These are phyloP conservation scores for Periplaneta americana DNA, from an alignment of 1,140 invertebrate genomes.

Conservation along the genomic window DNA sequence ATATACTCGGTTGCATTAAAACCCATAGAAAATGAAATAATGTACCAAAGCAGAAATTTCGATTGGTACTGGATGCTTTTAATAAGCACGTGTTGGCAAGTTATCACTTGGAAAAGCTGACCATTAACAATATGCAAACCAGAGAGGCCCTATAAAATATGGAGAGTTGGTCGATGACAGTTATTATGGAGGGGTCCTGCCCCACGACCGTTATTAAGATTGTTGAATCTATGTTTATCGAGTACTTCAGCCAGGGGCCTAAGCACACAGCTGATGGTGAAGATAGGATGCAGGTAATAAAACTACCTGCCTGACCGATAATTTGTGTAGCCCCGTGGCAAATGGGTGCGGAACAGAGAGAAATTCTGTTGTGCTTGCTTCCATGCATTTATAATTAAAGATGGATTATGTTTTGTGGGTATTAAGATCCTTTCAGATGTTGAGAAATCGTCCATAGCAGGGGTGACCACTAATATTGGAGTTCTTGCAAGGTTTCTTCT, in stretches of 20 bases:
- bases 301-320: background rate
- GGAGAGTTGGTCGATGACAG: background rate
- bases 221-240: too few species aligned
- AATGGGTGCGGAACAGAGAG: too few species aligned
- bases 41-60: too few species aligned
- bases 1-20: too few species aligned
- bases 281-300: background rate
- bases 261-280: background rate
- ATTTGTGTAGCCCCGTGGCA: background rate
- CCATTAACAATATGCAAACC: background rate
- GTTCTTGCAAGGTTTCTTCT: too few species aligned
- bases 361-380: background rate
- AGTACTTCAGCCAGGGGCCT: background rate
- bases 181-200: background rate
- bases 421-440: background rate
- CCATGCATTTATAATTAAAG: background rate
- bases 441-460: background rate
- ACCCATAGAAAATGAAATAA: too few species aligned
- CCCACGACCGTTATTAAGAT: background rate
- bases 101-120: background rate
- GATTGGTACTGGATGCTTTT: too few species aligned
- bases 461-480: too few species aligned
- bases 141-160: background rate
- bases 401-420: background rate
- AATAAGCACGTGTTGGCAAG: too few species aligned